Evolutionary conservation across 2,888 invertebrate genomes (phyloP), one percentile per base, ranked within the genome.

Genomic region (Diplazon laetatorius): DNA sequence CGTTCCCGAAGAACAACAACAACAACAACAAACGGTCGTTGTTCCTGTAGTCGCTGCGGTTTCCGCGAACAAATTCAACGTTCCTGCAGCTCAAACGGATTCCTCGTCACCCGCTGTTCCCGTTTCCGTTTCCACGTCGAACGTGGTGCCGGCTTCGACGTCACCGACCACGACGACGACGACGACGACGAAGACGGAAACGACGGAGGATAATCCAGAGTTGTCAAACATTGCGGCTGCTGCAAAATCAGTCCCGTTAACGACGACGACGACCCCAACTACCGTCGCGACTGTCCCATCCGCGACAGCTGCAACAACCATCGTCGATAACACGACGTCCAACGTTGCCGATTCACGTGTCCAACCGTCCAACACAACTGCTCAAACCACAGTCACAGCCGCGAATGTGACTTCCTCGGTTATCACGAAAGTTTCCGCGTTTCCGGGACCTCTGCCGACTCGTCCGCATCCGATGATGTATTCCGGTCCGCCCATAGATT

Each of bases 11-110:
- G 85, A 86, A 76, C 76, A 82, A 55, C 75, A 83, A 62, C 69
- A 62, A n/a, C n/a, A n/a, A n/a, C n/a, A n/a, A n/a, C n/a, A n/a
- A n/a, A n/a, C n/a, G 18, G 42, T 74, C 55, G 60, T 80, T 30
- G 16, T 16, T 16, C 62, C 57, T 57, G 62, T 82, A 37, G 76
- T 18, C 35, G 35, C 35, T 30, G 30, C 35, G n/a, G 35, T n/a
- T 9, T 12, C 30, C 52, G 78, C 85, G 72, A 88, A 82, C 76
- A 84, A 85, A 82, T 82, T 86, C 82, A 83, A 84, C 81, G 50
- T 74, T 69, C 81, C 83, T 82, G 80, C 85, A 77, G 69, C 92
- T 89, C 91, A 92, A 88, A 86, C 90, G 22, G 65, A 65, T 5
- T 20, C 76, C 35, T 75, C 82, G n/a, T 22, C 59, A 39, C n/a